These are phyloP conservation scores for Mellivora capensis DNA, from an alignment of 2,113 vertebrate species.

Conservation along the genomic window DNA sequence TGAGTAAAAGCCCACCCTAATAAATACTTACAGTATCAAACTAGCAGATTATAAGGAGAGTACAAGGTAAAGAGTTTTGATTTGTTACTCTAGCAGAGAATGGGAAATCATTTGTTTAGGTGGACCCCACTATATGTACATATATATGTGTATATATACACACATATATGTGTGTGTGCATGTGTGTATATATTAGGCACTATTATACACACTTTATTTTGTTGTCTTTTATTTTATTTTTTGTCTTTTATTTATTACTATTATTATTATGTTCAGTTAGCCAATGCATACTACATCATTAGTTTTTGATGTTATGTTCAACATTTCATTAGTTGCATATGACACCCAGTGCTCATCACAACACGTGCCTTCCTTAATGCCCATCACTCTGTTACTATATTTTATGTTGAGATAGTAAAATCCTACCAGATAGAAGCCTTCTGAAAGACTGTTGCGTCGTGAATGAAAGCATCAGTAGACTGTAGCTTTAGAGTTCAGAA, in stretches of 20 bases:
- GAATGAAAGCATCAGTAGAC: background rate
- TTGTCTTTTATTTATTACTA: too few species aligned
- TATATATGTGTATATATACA: too few species aligned
- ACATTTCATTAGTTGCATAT: background rate
- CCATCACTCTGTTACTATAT: background rate
- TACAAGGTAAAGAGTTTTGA: background rate
- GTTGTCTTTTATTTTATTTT: too few species aligned
- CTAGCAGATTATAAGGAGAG: background rate
- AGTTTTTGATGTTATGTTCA: background rate
- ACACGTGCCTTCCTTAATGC: background rate
- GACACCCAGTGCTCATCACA: background rate
- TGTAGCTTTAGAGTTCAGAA: background rate
- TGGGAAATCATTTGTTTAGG: background rate
- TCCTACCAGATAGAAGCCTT: background rate
- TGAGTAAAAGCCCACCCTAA: background rate
- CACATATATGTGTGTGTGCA: too few species aligned
- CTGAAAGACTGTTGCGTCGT: background rate
- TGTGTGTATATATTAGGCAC: background rate
- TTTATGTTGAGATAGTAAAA: background rate
- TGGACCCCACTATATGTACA: background rate
- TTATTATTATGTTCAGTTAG: background rate
- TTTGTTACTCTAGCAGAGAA: background rate
- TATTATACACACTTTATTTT: background rate
- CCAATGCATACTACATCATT: background rate
- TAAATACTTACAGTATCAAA: background rate